A percentile compares a stretch with the other conserved stretches of the same genome.
Evolutionary conservation across 2,113 vertebrate genomes (phyloP).

Genomic region (Oreocharis arfaki): DNA sequence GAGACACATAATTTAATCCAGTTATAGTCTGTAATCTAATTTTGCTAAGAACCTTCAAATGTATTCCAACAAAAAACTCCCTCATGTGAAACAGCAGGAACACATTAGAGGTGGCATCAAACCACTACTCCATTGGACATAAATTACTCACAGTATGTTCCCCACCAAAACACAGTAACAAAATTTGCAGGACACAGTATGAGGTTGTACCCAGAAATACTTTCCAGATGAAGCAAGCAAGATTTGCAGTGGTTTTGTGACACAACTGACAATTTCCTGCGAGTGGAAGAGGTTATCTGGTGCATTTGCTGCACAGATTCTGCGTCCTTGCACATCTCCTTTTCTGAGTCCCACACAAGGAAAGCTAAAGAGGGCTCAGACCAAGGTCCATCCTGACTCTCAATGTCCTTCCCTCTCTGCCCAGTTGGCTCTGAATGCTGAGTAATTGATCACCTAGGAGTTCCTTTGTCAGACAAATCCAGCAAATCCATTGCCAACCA

Average conservation of each 20-base stretch:
- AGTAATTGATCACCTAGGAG: neutral
- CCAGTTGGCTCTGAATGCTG: neutral
- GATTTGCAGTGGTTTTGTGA: conserved; percentile 11
- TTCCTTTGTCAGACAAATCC: neutral
- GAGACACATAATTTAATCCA: conserved; percentile 21
- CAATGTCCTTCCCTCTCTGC: neutral
- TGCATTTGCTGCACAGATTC: neutral
- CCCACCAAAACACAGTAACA: conserved; percentile 22
- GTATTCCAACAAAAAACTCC: neutral
- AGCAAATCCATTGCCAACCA: neutral
- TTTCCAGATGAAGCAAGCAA: conserved; percentile 48
- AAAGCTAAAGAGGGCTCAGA: neutral
- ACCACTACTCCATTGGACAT: neutral
- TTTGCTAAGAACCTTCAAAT: conserved; percentile 12
- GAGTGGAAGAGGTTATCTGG: neutral
- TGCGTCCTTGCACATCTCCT: neutral
- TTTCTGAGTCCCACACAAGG: neutral
- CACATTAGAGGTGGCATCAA: conserved; percentile 37
- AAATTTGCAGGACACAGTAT: neutral
- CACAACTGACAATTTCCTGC: neutral
- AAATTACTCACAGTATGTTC: conserved; percentile 22
- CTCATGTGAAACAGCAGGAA: conserved; percentile 29
- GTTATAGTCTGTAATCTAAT: conserved; percentile 7
- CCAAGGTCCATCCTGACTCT: neutral
- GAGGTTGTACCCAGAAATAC: conserved; percentile 38